Evolutionary conservation across 2,797 vertebrate genomes (phyloP).

Genomic region (Petrocephalus sullivani): DNA sequence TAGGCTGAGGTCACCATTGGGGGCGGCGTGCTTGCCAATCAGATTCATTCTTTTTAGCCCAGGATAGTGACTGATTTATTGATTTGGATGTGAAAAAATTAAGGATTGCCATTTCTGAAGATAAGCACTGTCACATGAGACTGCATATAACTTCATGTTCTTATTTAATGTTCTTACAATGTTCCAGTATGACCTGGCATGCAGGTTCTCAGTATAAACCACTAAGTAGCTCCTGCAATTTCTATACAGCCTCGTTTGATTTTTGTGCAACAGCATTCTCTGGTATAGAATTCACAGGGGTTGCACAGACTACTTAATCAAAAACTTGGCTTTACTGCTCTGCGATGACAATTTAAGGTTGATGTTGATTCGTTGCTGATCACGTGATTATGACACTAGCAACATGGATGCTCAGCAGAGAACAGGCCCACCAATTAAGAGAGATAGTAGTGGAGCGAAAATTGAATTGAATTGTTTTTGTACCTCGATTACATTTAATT

Average conservation of each 20-base stretch:
- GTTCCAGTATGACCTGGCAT: background rate
- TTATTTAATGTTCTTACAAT: background rate
- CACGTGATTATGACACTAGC: background rate
- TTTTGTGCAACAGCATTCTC: background rate
- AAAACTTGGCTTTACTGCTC: background rate
- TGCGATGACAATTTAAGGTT: background rate
- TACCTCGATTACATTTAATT: background rate
- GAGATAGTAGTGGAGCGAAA: background rate
- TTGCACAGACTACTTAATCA: background rate
- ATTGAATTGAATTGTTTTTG: background rate
- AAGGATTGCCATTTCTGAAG: background rate
- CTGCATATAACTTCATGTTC: background rate
- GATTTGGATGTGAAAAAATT: background rate
- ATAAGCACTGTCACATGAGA: background rate
- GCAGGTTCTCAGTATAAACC: background rate
- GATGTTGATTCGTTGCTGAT: background rate
- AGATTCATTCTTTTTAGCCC: slow-evolving; percentile 18
- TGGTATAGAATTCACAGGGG: background rate
- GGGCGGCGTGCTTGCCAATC: slow-evolving; percentile 23
- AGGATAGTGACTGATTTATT: slow-evolving; percentile 41
- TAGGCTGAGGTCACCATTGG: slow-evolving; percentile 36
- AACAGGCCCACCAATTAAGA: background rate
- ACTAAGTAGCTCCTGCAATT: background rate
- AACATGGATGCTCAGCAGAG: background rate
- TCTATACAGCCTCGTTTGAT: background rate